These are phyloP conservation scores for Clarias laeviceps DNA, from an alignment of 2,797 vertebrate species.

Conservation along the genomic window DNA sequence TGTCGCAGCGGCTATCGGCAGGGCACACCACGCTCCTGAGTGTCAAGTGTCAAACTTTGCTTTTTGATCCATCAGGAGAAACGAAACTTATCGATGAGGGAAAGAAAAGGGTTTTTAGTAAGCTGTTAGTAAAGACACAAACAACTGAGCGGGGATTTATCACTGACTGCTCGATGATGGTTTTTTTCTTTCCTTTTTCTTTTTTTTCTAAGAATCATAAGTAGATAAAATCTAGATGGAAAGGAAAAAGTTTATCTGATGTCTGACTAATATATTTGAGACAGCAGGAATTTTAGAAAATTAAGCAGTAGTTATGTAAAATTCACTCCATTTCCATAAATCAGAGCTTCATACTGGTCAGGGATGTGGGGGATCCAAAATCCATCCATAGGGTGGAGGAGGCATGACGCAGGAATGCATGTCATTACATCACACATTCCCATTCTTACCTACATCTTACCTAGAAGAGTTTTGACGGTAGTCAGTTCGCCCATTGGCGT, in stretches of 20 bases:
- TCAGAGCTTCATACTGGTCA: neutral
- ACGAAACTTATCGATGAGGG: neutral
- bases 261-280: neutral
- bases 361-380: neutral
- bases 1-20: neutral
- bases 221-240: neutral
- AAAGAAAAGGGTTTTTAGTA: neutral
- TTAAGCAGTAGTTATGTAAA: neutral
- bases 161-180: neutral
- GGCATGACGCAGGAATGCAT: neutral
- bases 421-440: neutral
- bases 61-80: neutral
- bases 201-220: neutral
- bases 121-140: neutral
- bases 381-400: neutral
- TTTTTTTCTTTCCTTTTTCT: neutral
- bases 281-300: neutral
- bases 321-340: neutral
- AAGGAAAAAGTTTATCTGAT: neutral
- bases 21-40: neutral
- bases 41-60: neutral
- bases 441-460: no score
- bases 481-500: no score
- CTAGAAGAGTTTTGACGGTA: neutral
- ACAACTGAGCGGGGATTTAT: neutral